A percentile compares a stretch with the other conserved stretches of the same genome.
Evolutionary conservation across 2,888 invertebrate genomes (phyloP).

Genomic region (Norana najaformis): DNA sequence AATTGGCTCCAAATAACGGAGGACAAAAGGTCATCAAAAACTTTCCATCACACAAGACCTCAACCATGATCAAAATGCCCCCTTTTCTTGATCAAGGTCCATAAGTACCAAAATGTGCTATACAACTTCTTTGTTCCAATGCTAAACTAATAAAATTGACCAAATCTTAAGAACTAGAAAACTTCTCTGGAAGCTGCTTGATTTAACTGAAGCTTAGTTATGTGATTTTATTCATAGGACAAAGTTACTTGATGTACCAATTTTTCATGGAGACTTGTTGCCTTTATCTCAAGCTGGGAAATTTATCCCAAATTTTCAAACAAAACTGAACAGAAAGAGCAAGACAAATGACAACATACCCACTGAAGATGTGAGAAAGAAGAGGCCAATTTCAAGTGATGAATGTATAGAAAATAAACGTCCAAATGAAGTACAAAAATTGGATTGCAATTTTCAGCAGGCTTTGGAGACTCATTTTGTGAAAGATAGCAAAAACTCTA

Average conservation of each 20-base stretch:
- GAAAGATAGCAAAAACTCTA: background rate
- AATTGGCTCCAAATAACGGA: too few species aligned
- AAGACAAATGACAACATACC: background rate
- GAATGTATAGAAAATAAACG: background rate
- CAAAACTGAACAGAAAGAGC: background rate
- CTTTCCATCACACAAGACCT: too few species aligned
- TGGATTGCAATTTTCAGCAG: background rate
- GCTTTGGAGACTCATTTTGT: background rate
- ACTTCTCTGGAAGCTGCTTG: background rate
- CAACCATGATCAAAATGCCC: too few species aligned
- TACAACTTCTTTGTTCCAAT: too few species aligned
- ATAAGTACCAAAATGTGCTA: too few species aligned
- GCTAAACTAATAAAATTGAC: background rate
- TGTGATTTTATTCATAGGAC: background rate
- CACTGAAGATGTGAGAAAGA: background rate
- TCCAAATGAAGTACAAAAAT: background rate
- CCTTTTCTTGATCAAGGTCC: too few species aligned
- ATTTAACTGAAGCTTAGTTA: too few species aligned
- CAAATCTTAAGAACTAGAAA: background rate
- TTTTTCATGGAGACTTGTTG: background rate
- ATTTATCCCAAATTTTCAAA: constrained; percentile 7
- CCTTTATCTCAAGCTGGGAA: background rate
- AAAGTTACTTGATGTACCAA: background rate
- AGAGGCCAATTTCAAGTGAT: background rate
- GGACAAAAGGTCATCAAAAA: too few species aligned